Base-by-base conservation (phyloP, 1,140 invertebrate genomes). In the Neodiprion pinetum region DNA sequence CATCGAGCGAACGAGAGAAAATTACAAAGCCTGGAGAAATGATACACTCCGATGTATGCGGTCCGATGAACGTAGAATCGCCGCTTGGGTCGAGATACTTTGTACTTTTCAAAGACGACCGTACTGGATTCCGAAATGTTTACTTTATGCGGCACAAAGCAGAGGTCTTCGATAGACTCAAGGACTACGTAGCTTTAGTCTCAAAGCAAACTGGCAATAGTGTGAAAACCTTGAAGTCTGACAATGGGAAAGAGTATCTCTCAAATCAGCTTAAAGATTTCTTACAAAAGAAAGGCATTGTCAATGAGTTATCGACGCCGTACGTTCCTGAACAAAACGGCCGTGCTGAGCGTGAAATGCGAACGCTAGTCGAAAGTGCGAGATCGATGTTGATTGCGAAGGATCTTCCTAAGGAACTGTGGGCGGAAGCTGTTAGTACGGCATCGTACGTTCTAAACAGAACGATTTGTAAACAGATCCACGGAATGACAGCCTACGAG, bases 241-340 rank as follows among this genome's bases (percentile, higher is more conserved):
- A 79, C 40, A 76, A 74, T 49, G 79, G 74, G 1, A 67, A 17
- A 3, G 79, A 80, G 61, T 75, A 76, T 67, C 40, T 28, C 11
- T 76, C 50, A 21, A 49, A 72, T 10, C 40, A 74, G 3, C 70
- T 78, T 48, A 3, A 66, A 48, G 49, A 73, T 10, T 40, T 61
- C 14, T 21, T 73, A 50, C 66, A 17, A 14, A 72, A 72, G 48
- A 75, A 75, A 48, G 77, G 72, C 14, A 74, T 74, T 53, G 47
- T 72, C 10, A 61, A 74, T n/a, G 74, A 80, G 53, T 48, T 76
- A 53, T 82, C 82, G 2, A 74, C 80, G 47, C 76, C 79, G 1
- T 84, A 87, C 71, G 83, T 81, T 9, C 83, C 84, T 17, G 77
- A 88, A 75, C 83, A 86, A 80, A 87, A 87, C 72, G 83, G 84